These are phyloP conservation scores for Kradibia gibbosae DNA, from an alignment of 1,140 invertebrate genomes.

Conservation along the genomic window DNA sequence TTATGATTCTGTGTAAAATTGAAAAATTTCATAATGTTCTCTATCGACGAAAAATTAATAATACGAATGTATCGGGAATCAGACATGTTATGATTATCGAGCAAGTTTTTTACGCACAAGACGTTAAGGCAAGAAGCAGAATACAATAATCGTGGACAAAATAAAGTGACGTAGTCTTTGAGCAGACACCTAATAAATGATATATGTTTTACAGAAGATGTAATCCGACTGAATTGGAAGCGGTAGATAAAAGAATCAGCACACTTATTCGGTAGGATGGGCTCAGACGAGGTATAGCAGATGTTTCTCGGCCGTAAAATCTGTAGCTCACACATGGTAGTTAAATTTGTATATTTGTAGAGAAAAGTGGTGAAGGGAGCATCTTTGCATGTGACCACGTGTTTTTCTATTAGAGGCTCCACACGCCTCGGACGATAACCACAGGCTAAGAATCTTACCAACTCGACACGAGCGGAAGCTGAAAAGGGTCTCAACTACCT, in stretches of 20 bases:
- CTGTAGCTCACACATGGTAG: constrained; percentile 55
- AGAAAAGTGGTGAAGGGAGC: constrained; percentile 28
- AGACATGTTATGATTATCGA: no score
- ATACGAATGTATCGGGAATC: no score
- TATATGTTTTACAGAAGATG: background rate
- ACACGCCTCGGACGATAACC: background rate
- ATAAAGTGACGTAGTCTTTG: no score
- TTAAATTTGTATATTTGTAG: constrained; percentile 65
- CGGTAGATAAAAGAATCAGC: background rate
- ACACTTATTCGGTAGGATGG: background rate
- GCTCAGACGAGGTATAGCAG: background rate
- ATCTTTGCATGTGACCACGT: constrained; percentile 7
- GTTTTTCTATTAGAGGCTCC: background rate
- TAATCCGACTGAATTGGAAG: background rate
- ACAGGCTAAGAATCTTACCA: background rate
- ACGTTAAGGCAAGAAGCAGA: no score
- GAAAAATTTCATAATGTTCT: no score
- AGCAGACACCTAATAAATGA: background rate
- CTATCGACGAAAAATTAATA: no score
- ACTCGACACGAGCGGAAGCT: background rate
- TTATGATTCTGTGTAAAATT: no score
- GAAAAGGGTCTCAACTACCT: background rate
- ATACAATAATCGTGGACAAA: no score
- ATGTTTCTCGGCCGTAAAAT: constrained; percentile 53
- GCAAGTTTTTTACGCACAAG: no score